Conservation (phyloP, 30 jellyfish, hydroid and myxozoan genomes). For the Clytia hemisphaerica region DNA sequence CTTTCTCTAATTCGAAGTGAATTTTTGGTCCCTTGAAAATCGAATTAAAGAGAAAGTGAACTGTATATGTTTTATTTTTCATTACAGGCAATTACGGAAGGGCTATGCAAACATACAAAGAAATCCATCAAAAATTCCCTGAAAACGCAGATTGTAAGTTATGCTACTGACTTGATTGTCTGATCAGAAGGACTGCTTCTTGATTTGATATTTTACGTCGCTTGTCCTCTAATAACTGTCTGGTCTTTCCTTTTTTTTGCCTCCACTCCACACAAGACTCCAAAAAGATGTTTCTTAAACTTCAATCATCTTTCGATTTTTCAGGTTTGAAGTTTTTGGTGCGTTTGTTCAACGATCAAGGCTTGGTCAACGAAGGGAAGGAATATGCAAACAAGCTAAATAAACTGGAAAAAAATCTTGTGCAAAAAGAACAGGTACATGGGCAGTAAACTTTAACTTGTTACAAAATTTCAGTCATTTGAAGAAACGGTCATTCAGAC, state of each 20-base stretch:
- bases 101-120: constrained; percentile 86
- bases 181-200: background rate
- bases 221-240: background rate
- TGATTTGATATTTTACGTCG: background rate
- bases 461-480: no score
- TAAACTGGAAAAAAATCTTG: constrained; percentile 62
- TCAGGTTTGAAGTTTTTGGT: constrained; percentile 78
- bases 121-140: constrained; percentile 75
- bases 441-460: no score
- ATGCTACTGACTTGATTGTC: no score
- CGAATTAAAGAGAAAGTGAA: no score
- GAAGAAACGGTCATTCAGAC: no score
- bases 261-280: no score
- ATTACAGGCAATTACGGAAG: constrained; percentile 71
- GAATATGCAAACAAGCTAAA: constrained; percentile 67
- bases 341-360: constrained; percentile 90
- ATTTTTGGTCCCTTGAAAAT: no score
- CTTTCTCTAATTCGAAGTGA: no score
- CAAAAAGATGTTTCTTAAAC: background rate
- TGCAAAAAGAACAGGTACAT: constrained; percentile 85
- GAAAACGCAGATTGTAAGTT: constrained; percentile 85
- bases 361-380: constrained; percentile 62
- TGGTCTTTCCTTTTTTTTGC: background rate
- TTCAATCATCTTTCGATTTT: background rate
- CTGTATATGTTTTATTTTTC: no score